Base-by-base conservation (phyloP, 1,140 invertebrate genomes). In the Geopemphigus sp. region DNA sequence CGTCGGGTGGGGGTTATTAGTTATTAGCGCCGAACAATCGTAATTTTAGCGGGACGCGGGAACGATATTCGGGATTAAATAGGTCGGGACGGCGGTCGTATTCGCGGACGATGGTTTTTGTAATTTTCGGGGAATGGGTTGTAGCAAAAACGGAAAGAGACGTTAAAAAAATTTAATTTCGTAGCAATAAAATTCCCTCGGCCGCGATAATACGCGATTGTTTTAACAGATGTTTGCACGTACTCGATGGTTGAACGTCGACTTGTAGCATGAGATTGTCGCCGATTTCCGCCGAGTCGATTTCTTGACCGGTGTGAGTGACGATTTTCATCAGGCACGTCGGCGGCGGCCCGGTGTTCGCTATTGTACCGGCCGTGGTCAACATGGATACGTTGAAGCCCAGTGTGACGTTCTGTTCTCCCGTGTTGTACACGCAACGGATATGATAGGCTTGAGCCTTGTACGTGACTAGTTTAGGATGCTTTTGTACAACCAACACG, bases 311-410 rank as follows among this genome's bases (percentile, higher is more conserved):
- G 72, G 91, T 92, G 50, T 92, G 90, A 17, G 94, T 93, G 6
- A 95, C 93, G 80, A 97, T 97, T 83, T 91, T 91, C 95, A 97
- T 97, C 61, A 92, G 88, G 85, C 95, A 97, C 8, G 92, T 94
- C 3, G 95, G 95, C 70, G 95, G 95, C 61, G 95, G 95, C 47
- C 95, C 95, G 6, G 95, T 96, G 83, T 97, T 97, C 12, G 95
- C 95, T 83, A 97, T 97, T 0, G 95, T 97, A 39, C 95, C 95
- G 4, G 95, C 94, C 5, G 95, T 97, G 0, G 95, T 97, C 72
- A 97, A 86, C 95, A 97, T 97, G 0, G 94, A 95, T 1, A 97
- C 95, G 83, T 97, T 97, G 85, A 97, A 97, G 11, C 95, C 95
- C 10, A 97, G 86, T 0, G 94, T 96, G 0, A 97, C 94, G 78